phyloP scores from a whole-genome alignment of 1,140 invertebrate species.

The Drosophila baimaii region DNA sequence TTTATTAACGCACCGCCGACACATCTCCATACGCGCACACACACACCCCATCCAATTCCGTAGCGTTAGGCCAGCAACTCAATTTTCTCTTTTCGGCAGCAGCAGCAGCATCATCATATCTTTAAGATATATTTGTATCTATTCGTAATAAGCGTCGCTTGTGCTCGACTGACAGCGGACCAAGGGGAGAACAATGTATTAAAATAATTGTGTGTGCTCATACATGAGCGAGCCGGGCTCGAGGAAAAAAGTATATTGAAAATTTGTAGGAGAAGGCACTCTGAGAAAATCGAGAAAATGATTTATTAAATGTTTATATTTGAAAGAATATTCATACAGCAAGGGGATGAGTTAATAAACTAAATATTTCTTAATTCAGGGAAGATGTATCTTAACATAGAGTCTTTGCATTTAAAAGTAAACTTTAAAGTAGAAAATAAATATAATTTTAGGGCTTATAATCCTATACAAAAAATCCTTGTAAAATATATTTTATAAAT shows the following conservation, averaged over 20 bases:
- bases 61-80: constrained; percentile 49
- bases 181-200: constrained; percentile 36
- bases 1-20: constrained; percentile 65
- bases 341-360: neutral
- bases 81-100: constrained; percentile 51
- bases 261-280: constrained; percentile 10
- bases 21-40: constrained; percentile 30
- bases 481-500: neutral
- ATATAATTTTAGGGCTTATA: neutral
- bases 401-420: no score
- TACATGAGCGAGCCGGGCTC: constrained; percentile 45
- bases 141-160: constrained; percentile 62
- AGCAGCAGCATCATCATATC: constrained; percentile 36
- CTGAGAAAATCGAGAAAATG: neutral
- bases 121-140: constrained; percentile 72
- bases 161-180: constrained; percentile 44
- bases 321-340: neutral
- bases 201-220: constrained; percentile 66
- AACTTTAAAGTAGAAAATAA: no score
- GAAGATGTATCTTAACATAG: no score
- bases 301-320: neutral
- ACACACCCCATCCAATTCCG: constrained; percentile 22
- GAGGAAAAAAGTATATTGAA: neutral
- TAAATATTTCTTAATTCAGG: no score
- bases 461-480: neutral